Conservation (phyloP, 2,113 vertebrate species). For the Campylomormyrus tamandua region DNA sequence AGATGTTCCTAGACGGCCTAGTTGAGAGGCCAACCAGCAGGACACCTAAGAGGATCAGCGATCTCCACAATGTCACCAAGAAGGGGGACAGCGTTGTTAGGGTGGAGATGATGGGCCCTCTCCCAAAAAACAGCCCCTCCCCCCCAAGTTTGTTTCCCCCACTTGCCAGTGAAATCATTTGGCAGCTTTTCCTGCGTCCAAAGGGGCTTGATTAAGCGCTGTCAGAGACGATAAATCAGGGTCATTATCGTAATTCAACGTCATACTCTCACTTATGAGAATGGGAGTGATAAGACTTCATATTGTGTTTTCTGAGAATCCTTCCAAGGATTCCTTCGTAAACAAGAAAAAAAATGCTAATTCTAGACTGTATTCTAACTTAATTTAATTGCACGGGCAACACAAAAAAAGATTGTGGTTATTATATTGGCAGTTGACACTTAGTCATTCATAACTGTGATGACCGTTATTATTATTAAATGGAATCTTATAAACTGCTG, state of each 20-base stretch:
- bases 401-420: not conserved
- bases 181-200: not conserved
- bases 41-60: slow-evolving; percentile 91
- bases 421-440: slow-evolving; percentile 32
- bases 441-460: slow-evolving; percentile 48
- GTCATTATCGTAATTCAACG: slow-evolving; percentile 11
- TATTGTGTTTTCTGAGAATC: not conserved
- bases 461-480: slow-evolving; percentile 52
- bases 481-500: slow-evolving; percentile 55
- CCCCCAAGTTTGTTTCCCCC: not conserved
- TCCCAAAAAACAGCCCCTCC: slow-evolving; percentile 75
- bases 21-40: slow-evolving; percentile 83
- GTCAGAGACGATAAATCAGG: slow-evolving; percentile 1
- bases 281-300: slow-evolving; percentile 10
- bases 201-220: not conserved
- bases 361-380: not conserved
- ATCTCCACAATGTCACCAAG: slow-evolving; percentile 86
- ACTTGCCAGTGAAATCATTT: slow-evolving; percentile 9
- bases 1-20: slow-evolving; percentile 80
- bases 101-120: slow-evolving; percentile 89
- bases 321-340: not conserved
- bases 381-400: not conserved
- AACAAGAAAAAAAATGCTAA: not conserved
- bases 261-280: slow-evolving; percentile 10
- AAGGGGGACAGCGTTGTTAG: slow-evolving; percentile 94